Conservation (phyloP, 2,113 vertebrate genomes). For the Anser brachyrhynchus region DNA sequence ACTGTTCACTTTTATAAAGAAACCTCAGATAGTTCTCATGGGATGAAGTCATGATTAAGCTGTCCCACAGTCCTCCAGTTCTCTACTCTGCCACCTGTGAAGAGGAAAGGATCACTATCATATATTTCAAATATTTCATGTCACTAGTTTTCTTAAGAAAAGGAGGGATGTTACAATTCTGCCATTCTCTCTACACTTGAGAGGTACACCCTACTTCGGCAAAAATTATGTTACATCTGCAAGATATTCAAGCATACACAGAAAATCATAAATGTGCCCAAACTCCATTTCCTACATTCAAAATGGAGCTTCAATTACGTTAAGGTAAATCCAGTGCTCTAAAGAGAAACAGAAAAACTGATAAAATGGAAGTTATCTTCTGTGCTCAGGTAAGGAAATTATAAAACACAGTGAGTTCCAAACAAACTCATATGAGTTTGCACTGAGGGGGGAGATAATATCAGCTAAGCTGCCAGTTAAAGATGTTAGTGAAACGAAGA, state of each 20-base stretch:
- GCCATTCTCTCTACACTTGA: not conserved
- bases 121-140: not conserved
- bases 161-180: not conserved
- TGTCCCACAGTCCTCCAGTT: not conserved
- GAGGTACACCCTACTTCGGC: not conserved
- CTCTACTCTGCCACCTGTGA: not conserved
- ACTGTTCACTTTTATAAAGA: not conserved
- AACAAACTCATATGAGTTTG: not conserved
- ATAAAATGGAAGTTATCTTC: not conserved
- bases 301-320: not conserved
- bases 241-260: not conserved
- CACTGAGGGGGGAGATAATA: not conserved
- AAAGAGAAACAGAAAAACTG: not conserved
- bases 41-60: not conserved
- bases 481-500: not conserved
- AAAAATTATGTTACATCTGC: not conserved
- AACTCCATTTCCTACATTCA: not conserved
- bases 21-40: not conserved
- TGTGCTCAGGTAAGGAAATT: not conserved
- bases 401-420: not conserved
- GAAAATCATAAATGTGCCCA: not conserved
- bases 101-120: not conserved
- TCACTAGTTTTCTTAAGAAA: not conserved
- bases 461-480: not conserved
- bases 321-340: not conserved